phyloP scores from a whole-genome alignment of 2,113 vertebrate genomes.

The Solea solea region DNA sequence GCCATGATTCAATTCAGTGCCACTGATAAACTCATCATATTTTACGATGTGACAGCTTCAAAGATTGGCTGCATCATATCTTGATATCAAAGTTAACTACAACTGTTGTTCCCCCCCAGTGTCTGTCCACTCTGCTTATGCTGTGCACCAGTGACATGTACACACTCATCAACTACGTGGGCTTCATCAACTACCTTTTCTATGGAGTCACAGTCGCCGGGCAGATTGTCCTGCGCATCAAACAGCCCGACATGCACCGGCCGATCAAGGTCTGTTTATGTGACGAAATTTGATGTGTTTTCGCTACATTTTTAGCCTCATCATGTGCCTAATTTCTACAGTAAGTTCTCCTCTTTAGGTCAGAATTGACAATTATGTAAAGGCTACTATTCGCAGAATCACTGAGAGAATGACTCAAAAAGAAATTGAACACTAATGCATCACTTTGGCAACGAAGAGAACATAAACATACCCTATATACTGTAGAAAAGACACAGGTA shows the following conservation, averaged over 20 bases:
- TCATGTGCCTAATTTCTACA: not conserved
- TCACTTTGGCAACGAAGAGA: too few relatives aligned
- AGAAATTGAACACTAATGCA: too few relatives aligned
- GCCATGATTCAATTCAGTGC: too few relatives aligned
- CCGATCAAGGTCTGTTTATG: conserved; percentile 87
- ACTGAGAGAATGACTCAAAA: too few relatives aligned
- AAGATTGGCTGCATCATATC: too few relatives aligned
- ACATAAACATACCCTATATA: too few relatives aligned
- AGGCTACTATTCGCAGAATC: too few relatives aligned
- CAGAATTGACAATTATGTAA: too few relatives aligned
- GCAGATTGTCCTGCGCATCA: conserved; percentile 90
- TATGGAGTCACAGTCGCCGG: conserved; percentile 92
- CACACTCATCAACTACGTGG: conserved; percentile 95
- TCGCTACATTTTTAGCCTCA: not conserved
- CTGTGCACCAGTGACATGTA: conserved; percentile 95
- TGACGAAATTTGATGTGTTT: not conserved
- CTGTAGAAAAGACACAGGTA: too few relatives aligned
- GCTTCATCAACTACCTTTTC: conserved; percentile 97
- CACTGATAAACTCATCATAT: too few relatives aligned
- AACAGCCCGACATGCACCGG: conserved; percentile 85
- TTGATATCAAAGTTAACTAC: not conserved
- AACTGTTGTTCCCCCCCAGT: conserved; percentile 71
- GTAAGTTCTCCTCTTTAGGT: too few relatives aligned
- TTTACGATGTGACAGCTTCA: too few relatives aligned
- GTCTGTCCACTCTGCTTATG: conserved; percentile 92